Percentiles rank a stretch among this genome's conserved stretches.
These are phyloP conservation scores for Chloroceryle inda DNA, from an alignment of 2,797 vertebrate genomes.

Conservation along the genomic window DNA sequence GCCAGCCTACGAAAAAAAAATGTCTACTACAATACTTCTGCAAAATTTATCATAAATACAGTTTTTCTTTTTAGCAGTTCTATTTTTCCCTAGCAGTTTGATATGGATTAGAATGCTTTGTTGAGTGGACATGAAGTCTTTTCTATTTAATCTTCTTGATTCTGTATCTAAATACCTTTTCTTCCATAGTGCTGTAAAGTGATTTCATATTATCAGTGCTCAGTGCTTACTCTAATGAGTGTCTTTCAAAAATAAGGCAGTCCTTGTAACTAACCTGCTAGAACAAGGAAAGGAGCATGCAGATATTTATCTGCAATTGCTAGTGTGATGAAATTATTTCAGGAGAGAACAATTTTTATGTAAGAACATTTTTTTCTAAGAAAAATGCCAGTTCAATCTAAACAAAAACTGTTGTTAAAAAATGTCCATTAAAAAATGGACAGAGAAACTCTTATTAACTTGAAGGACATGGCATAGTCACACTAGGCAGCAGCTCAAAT, in stretches of 20 bases:
- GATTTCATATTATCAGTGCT: not conserved
- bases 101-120: not conserved
- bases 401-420: not conserved
- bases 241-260: not conserved
- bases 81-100: not conserved
- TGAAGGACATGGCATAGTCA: not conserved
- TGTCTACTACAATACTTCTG: not conserved
- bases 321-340: not conserved
- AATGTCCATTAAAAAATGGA: not conserved
- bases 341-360: not conserved
- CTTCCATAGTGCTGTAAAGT: not conserved
- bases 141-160: not conserved
- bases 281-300: not conserved
- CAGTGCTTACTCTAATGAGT: not conserved
- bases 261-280: not conserved
- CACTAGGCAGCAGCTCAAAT: not conserved
- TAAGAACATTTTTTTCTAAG: not conserved
- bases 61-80: not conserved
- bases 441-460: not conserved
- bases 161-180: not conserved
- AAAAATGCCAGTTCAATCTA: not conserved
- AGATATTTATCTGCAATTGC: slow-evolving; percentile 65
- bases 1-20: not conserved
- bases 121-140: not conserved
- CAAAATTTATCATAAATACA: not conserved